Evolutionary conservation across 2,888 invertebrate genomes (phyloP).

Genomic region (Leucoma salicis): DNA sequence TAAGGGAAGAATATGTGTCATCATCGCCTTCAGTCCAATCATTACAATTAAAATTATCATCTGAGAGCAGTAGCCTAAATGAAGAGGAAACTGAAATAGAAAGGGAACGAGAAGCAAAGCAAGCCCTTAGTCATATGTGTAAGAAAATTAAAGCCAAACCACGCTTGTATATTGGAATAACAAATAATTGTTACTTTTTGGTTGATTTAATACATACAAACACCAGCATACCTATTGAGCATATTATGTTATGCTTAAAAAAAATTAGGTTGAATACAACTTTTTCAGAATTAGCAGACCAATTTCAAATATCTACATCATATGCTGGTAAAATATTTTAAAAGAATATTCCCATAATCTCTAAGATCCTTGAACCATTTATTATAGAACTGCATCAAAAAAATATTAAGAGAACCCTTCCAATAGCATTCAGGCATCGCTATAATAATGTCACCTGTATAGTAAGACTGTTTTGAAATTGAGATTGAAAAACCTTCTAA

Average conservation of each 20-base stretch:
- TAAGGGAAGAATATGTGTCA: not conserved
- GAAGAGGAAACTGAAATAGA: not conserved
- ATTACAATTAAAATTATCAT: not conserved
- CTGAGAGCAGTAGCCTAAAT: not conserved
- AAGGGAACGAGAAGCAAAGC: not conserved
- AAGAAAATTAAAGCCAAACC: not conserved
- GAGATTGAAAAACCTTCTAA: constrained; percentile 45
- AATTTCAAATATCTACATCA: constrained; percentile 19
- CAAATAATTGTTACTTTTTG: not conserved
- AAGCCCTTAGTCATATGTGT: not conserved
- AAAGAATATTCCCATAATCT: constrained; percentile 21
- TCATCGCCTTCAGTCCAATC: not conserved
- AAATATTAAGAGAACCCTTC: constrained; percentile 18
- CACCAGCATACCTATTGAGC: not conserved
- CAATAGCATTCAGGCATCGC: constrained; percentile 31
- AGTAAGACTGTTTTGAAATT: constrained; percentile 48
- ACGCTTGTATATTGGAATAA: not conserved
- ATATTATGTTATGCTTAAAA: constrained; percentile 18
- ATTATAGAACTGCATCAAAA: constrained; percentile 19
- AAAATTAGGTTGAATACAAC: constrained; percentile 24
- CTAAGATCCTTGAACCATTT: constrained; percentile 24
- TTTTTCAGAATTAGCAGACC: constrained; percentile 26
- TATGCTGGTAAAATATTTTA: constrained; percentile 15
- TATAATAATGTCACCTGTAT: constrained; percentile 35
- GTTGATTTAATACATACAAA: not conserved